Percentiles rank a stretch among this genome's conserved stretches.
Evolutionary conservation across 1,140 invertebrate genomes (phyloP).

Genomic region (Luehdorfia chinensis): DNA sequence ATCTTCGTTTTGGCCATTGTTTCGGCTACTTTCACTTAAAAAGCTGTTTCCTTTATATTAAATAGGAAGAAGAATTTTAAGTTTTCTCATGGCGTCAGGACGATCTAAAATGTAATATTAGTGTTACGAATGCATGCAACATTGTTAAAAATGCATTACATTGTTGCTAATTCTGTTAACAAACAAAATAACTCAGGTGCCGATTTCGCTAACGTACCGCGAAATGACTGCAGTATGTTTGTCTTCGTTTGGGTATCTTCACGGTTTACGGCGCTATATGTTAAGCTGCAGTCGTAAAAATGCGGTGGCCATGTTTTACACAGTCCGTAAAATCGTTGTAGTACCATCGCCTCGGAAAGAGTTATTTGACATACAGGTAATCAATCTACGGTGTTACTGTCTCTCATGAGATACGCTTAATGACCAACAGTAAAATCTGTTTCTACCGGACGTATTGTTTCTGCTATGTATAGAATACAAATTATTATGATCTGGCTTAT

Average conservation of each 20-base stretch:
- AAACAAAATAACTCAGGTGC: conserved; percentile 32
- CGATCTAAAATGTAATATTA: too few relatives aligned
- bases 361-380: conserved; percentile 46
- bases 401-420: conserved; percentile 32
- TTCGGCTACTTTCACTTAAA: too few relatives aligned
- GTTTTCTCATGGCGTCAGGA: too few relatives aligned
- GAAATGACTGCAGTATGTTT: conserved; percentile 49
- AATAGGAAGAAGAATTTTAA: too few relatives aligned
- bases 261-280: conserved; percentile 59
- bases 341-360: conserved; percentile 41
- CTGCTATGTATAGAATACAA: too few relatives aligned
- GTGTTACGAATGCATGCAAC: too few relatives aligned
- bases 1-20: too few relatives aligned
- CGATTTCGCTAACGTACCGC: conserved; percentile 57
- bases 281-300: conserved; percentile 61
- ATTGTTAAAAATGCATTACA: too few relatives aligned
- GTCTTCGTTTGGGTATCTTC: conserved; percentile 42
- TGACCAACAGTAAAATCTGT: conserved; percentile 41
- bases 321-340: conserved; percentile 46
- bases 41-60: too few relatives aligned
- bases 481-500: too few relatives aligned
- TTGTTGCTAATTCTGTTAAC: too few relatives aligned
- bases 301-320: conserved; percentile 49
- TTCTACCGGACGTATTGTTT: conserved; percentile 27
- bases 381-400: conserved; percentile 37